Conservation (phyloP, 2,113 vertebrate species). For the Mus pahari region DNA sequence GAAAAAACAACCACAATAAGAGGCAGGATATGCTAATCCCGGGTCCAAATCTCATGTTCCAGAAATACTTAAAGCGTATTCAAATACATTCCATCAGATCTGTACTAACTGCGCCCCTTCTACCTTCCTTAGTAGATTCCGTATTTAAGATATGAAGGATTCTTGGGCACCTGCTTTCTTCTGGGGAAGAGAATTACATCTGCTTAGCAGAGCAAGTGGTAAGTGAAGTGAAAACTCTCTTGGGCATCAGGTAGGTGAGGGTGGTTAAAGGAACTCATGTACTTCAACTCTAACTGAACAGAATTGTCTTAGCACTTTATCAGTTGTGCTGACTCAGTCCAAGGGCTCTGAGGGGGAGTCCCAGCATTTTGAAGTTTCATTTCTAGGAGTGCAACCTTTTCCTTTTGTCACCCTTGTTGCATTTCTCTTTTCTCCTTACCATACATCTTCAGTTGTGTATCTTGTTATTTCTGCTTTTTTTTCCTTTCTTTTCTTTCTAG, state of each 20-base stretch:
- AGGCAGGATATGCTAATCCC: neutral
- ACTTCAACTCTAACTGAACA: neutral
- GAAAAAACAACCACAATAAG: neutral
- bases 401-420: slow-evolving; percentile 69
- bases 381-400: slow-evolving; percentile 71
- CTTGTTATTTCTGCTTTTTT: neutral
- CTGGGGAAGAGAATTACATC: neutral
- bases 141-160: neutral
- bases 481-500: neutral
- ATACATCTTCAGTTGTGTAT: neutral
- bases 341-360: slow-evolving; percentile 52
- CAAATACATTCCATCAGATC: neutral
- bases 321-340: slow-evolving; percentile 72
- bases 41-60: neutral
- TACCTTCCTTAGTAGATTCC: slow-evolving; percentile 28
- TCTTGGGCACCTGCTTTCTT: neutral
- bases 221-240: neutral
- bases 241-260: neutral
- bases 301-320: neutral
- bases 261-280: neutral
- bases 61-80: neutral
- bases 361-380: slow-evolving; percentile 71
- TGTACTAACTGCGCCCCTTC: neutral
- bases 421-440: slow-evolving; percentile 67
- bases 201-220: neutral